Evolutionary conservation across 2,113 vertebrate species (phyloP), one percentile per base, ranked within the genome.

Genomic region (Xiphophorus couchianus): DNA sequence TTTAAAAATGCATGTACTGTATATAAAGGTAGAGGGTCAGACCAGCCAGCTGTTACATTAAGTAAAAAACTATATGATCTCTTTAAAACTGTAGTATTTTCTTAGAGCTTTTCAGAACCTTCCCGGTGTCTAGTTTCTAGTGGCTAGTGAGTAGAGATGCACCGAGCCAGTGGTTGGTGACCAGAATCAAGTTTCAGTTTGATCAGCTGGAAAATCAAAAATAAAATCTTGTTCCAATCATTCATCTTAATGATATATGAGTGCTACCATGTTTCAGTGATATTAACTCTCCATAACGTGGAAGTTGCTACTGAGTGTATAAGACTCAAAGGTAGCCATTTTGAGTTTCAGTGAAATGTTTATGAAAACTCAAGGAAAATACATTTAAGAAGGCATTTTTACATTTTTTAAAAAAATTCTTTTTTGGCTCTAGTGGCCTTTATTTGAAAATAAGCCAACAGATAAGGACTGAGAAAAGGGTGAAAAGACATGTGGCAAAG

Each of bases 1-100:
- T 62, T 81, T 2, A 68, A 76, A 78, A 17, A 27, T 66, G 48
- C 30, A 66, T 35, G 62, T 76, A 74, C 81, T 81, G 84, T 74
- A 69, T 28, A 61, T 66, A 81, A 78, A 60, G 73, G 68, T 71
- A 25, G 71, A 31, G 51, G 72, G 44, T 73, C 62, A 42, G 69
- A 48, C 44, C 44, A 48, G 64, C 8, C 44, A 7, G 60, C 25
- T 13, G 27, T 17, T 15, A 44, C 13, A 44, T 44, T 14, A 44
- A 4, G 44, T 48, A 17, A 48, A 48, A 44, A 19, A 72, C 70
- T 35, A 77, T 33, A 63, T 19, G 68, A n/a, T 65, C 73, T 54
- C 51, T 61, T 62, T n/a, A 58, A 35, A 75, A 69, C 60, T 66
- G 68, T 33, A 51, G 61, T 8, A n/a, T 29, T 61, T 64, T 37